Evolutionary conservation across 30 jellyfish, hydroid and myxozoan species (phyloP), one percentile per base, ranked within the genome.

Genomic region (Aurelia coerulea): DNA sequence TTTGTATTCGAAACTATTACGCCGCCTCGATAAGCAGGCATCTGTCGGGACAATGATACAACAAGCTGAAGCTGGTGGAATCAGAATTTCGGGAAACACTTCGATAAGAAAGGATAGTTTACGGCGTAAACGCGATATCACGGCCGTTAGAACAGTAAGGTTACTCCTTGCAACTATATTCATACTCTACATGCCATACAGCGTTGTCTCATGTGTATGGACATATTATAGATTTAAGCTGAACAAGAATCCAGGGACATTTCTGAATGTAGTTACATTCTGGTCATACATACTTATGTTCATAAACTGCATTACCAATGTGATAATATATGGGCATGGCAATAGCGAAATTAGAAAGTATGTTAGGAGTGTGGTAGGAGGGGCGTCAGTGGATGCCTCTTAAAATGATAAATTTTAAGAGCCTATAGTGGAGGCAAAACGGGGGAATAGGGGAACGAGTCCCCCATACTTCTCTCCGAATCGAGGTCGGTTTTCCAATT

Each of bases 71-170:
- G 9, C 69, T 18, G 2, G 42, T 19, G 50, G 11, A 15, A 19
- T 73, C 73, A 73, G 34, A 19, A 31, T 6, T 9, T 16, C 69
- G 54, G 31, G 49, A 37, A 37, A 5, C 49, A 37, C 5, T 37
- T 37, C 49, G 49, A 37, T 37, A 37, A 37, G 49, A 37, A 2
- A 37, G 49, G 70, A 69, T 13, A 62, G 78, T 16, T 84, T 77
- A 8, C 89, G 89, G 18, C 91, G 91, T 12, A 81, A 68, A 33
- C 77, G 84, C 13, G 91, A 82, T 8, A 82, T 82, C 69, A 62
- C 85, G 54, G 91, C 68, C 73, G 58, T 58, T 58, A 74, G 58
- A 52, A 74, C 84, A 15, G 72, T 74, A 7, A 49, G 84, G 15
- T 10, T 52, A 9, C 84, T 74, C 31, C 73, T 74, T 3, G 42